Evolutionary conservation across 2,888 invertebrate genomes (phyloP).

Genomic region (Cantharis lateralis): DNA sequence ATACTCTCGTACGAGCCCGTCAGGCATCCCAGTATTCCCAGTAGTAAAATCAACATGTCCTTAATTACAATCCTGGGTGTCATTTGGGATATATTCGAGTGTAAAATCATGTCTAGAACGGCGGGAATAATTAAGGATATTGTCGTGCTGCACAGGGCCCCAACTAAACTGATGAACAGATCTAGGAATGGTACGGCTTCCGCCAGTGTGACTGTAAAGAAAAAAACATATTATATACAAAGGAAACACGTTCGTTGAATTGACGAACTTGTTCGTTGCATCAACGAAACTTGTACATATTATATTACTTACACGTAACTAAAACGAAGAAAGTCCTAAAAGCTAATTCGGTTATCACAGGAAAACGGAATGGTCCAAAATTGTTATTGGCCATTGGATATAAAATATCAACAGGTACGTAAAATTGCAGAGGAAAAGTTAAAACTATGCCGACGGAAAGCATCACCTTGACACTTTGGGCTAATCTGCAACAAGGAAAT

Average conservation of each 20-base stretch:
- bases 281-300: no score
- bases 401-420: slow-evolving; percentile 88
- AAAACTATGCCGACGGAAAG: slow-evolving; percentile 86
- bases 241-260: not conserved
- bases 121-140: slow-evolving; percentile 89
- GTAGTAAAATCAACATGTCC: slow-evolving; percentile 66
- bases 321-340: slow-evolving; percentile 76
- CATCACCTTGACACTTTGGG: slow-evolving; percentile 79
- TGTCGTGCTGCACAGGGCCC: slow-evolving; percentile 86
- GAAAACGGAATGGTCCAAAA: slow-evolving; percentile 62
- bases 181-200: slow-evolving; percentile 84
- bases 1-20: slow-evolving; percentile 80
- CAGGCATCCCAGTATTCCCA: slow-evolving; percentile 72
- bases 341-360: slow-evolving; percentile 67
- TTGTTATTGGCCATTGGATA: slow-evolving; percentile 71
- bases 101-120: slow-evolving; percentile 77
- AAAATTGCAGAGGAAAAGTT: slow-evolving; percentile 92
- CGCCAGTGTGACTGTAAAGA: slow-evolving; percentile 75
- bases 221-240: not conserved
- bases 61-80: slow-evolving; percentile 60
- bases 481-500: slow-evolving; percentile 64
- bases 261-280: no score
- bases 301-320: slow-evolving; percentile 81
- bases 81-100: slow-evolving; percentile 64
- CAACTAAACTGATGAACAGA: slow-evolving; percentile 88